phyloP scores from a whole-genome alignment of 2,797 vertebrate genomes.

The Diglossa cyanea region DNA sequence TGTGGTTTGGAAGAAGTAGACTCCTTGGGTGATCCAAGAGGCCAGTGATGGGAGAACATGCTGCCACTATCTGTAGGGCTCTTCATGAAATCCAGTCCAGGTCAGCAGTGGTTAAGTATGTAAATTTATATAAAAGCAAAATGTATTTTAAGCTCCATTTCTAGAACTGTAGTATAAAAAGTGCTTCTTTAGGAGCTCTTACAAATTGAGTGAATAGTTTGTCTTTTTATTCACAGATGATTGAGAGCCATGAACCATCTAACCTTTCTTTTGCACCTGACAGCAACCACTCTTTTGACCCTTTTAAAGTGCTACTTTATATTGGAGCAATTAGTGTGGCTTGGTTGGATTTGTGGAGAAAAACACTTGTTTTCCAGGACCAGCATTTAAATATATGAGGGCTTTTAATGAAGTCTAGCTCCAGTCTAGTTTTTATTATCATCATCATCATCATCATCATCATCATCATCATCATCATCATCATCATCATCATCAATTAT shows the following conservation, averaged over 20 bases:
- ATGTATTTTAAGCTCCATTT: not conserved
- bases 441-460: not conserved
- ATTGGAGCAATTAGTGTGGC: not conserved
- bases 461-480: too few relatives aligned
- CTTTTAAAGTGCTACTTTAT: not conserved
- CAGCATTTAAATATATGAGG: not conserved
- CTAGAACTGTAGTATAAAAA: not conserved
- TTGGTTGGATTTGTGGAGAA: not conserved
- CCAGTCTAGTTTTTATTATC: not conserved
- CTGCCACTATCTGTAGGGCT: not conserved
- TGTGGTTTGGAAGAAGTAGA: not conserved
- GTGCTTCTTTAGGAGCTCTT: not conserved
- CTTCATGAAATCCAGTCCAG: not conserved
- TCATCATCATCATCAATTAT: too few relatives aligned
- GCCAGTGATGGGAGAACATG: not conserved
- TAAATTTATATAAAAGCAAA: not conserved
- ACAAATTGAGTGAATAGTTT: not conserved
- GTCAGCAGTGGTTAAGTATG: not conserved
- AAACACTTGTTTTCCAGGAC: not conserved
- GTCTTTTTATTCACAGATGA: not conserved
- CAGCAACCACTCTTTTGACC: not conserved
- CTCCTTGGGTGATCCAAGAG: not conserved
- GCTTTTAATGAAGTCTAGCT: not conserved
- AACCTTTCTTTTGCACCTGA: rapidly evolving
- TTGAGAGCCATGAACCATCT: not conserved